A percentile compares a stretch with the other conserved stretches of the same genome.
Evolutionary conservation across 2,797 vertebrate genomes (phyloP).

Genomic region (Chloroceryle amazona): DNA sequence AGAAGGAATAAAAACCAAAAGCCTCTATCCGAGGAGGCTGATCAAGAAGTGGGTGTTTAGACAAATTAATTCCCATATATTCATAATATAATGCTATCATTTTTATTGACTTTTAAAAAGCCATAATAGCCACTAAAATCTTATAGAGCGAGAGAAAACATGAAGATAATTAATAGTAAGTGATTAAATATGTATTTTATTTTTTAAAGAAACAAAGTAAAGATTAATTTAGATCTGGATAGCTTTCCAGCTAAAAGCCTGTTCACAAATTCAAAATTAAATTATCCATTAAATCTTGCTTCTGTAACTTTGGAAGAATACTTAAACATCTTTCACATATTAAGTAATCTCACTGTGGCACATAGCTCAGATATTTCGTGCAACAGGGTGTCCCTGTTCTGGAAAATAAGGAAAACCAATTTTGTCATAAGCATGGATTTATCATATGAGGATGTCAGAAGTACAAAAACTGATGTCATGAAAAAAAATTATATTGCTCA

Average conservation of each 20-base stretch:
- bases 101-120: not conserved
- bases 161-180: not conserved
- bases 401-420: not conserved
- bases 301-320: not conserved
- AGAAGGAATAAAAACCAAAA: not conserved
- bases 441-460: not conserved
- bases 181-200: not conserved
- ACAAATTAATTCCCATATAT: not conserved
- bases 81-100: not conserved
- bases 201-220: not conserved
- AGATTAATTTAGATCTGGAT: not conserved
- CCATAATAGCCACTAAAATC: constrained; percentile 3
- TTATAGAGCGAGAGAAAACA: not conserved
- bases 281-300: not conserved
- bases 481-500: not conserved
- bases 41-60: not conserved
- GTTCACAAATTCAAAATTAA: not conserved
- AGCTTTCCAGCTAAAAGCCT: not conserved
- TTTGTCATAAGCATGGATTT: not conserved
- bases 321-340: not conserved
- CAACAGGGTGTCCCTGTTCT: not conserved
- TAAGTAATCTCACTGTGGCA: not conserved
- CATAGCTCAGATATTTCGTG: not conserved
- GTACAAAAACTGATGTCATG: not conserved
- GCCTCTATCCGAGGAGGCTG: not conserved